Base-by-base conservation (phyloP, 2,888 invertebrate genomes). In the Teleogryllus oceanicus region DNA sequence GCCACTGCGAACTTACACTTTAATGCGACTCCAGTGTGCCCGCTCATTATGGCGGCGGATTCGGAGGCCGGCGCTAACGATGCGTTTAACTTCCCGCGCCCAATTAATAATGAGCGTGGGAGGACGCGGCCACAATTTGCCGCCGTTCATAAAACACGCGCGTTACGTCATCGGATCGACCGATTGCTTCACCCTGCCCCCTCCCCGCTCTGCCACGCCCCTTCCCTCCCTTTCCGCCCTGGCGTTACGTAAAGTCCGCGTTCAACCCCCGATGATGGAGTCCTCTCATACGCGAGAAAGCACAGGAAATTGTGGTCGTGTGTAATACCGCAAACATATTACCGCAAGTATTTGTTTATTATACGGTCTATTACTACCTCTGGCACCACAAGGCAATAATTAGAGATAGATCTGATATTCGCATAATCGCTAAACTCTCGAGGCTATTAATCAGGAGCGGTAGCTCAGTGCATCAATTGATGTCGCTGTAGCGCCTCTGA, bases 31-130 rank as follows among this genome's bases (percentile, higher is more conserved):
- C 62, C 62, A 62, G 13, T 11, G 62, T n/a, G n/a, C 16, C 62
- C 62, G 62, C 62, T 62, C 62, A 62, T 62, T 62, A 62, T 16
- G 37, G 62, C 62, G 62, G n/a, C 62, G 62, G 62, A 62, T 62
- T 62, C 62, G 62, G 62, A 18, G 16, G 62, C 62, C 62, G n/a
- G 62, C 62, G 62, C 62, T 62, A 62, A 13, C 62, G 62, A 62
- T n/a, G n/a, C 62, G 62, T 62, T 62, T 62, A 62, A 62, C 62
- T 62, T 62, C 62, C 62, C 62, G 62, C 16, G 62, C 62, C 62
- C n/a, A n/a, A 62, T 62, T 62, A 62, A 62, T 62, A 62, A 62
- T 62, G 62, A 62, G 62, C 62, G 62, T 62, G 62, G 62, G 62
- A 62, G 62, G 62, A 62, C 62, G 62, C 62, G 62, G n/a, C 13